phyloP scores from a whole-genome alignment of 2,797 vertebrate species.

The Pteronotus mesoamericanus region DNA sequence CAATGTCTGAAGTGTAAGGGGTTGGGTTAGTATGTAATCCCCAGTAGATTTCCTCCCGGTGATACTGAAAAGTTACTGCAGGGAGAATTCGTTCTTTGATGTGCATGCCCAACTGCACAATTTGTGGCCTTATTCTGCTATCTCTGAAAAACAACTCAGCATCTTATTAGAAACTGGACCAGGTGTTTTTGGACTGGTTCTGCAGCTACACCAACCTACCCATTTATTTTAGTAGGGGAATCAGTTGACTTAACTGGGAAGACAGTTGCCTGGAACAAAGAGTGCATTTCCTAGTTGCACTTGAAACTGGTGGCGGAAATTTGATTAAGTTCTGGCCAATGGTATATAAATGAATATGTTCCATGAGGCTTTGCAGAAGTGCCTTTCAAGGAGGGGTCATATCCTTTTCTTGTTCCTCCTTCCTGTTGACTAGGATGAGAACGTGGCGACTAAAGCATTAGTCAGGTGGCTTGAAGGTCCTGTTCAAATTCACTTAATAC shows the following conservation, averaged over 20 bases:
- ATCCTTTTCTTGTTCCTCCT: background rate
- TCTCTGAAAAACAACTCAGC: background rate
- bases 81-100: background rate
- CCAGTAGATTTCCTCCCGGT: background rate
- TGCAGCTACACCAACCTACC: background rate
- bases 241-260: background rate
- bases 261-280: background rate
- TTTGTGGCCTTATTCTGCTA: background rate
- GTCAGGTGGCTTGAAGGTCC: background rate
- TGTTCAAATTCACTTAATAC: background rate
- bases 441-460: background rate
- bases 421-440: background rate
- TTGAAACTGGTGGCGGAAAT: background rate
- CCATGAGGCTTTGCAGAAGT: background rate
- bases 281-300: background rate
- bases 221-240: background rate
- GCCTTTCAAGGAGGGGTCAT: background rate
- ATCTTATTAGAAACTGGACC: background rate
- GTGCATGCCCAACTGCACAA: background rate
- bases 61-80: background rate
- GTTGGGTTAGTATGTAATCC: background rate
- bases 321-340: background rate
- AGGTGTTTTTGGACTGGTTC: background rate
- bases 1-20: background rate
- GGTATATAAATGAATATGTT: background rate